Percentiles rank a stretch among this genome's conserved stretches.
These are phyloP conservation scores for Phyllotis vaccarum DNA, from an alignment of 2,797 vertebrate species.

Conservation along the genomic window DNA sequence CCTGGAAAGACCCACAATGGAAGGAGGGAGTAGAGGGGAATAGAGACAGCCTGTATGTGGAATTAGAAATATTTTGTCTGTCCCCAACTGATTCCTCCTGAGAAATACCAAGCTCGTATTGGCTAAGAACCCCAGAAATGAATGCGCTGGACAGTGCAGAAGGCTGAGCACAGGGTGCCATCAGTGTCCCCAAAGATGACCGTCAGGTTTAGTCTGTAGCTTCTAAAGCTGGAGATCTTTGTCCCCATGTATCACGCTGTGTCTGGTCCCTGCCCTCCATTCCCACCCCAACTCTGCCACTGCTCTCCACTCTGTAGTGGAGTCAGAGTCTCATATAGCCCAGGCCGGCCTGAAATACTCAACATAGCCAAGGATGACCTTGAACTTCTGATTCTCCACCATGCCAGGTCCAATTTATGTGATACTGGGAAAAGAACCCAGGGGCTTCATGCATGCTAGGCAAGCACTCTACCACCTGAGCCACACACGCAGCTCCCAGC, in stretches of 20 bases:
- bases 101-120: not conserved
- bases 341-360: not conserved
- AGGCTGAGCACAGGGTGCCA: not conserved
- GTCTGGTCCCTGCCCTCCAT: not conserved
- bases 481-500: not conserved
- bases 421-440: not conserved
- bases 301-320: too few species aligned
- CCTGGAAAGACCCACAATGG: not conserved
- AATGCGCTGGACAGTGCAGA: fast-evolving
- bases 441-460: not conserved
- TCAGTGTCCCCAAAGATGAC: not conserved
- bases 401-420: not conserved
- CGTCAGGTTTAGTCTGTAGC: not conserved
- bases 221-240: not conserved
- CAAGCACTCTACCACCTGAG: not conserved
- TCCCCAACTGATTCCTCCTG: not conserved
- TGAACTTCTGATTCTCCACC: not conserved
- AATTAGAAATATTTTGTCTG: not conserved
- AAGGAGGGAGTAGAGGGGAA: not conserved
- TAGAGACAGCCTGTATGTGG: not conserved
- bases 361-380: not conserved
- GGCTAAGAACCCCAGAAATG: not conserved
- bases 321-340: not conserved
- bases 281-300: too few species aligned
- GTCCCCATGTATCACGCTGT: not conserved